These are phyloP conservation scores for Morus bassanus DNA, from an alignment of 2,797 vertebrate species.

Conservation along the genomic window DNA sequence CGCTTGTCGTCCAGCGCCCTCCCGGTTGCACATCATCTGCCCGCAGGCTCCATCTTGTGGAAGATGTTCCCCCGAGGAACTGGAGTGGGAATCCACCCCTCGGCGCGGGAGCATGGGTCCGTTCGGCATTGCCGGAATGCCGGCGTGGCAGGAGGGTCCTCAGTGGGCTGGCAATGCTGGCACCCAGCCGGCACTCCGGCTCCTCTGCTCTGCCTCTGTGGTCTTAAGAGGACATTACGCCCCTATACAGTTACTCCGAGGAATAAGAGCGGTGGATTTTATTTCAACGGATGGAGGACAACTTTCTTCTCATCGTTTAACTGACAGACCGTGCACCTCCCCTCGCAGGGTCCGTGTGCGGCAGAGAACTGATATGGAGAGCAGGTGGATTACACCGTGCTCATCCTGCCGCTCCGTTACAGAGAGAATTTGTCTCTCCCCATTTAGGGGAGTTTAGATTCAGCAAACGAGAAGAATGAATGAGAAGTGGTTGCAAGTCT, in stretches of 20 bases:
- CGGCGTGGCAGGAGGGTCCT: neutral
- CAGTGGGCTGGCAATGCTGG: rapidly evolving
- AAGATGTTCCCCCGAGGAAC: neutral
- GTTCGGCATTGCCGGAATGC: rapidly evolving
- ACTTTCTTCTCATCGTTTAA: neutral
- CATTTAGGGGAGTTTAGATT: no score
- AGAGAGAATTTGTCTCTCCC: neutral
- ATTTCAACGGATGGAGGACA: neutral
- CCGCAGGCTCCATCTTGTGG: constrained; percentile 58
- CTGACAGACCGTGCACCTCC: rapidly evolving
- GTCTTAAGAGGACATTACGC: rapidly evolving
- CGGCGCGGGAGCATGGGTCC: neutral
- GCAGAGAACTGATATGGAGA: neutral
- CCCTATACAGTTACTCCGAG: neutral
- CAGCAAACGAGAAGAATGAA: neutral
- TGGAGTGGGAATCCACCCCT: neutral
- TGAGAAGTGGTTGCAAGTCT: neutral
- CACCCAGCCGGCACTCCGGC: rapidly evolving
- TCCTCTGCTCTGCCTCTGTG: rapidly evolving
- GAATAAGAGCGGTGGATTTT: neutral
- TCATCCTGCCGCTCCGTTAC: neutral
- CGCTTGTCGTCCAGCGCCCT: rapidly evolving
- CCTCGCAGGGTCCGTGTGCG: rapidly evolving
- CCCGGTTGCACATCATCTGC: neutral
- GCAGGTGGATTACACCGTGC: rapidly evolving